These are phyloP conservation scores for Leucania comma DNA, from an alignment of 2,888 invertebrate species.

Conservation along the genomic window DNA sequence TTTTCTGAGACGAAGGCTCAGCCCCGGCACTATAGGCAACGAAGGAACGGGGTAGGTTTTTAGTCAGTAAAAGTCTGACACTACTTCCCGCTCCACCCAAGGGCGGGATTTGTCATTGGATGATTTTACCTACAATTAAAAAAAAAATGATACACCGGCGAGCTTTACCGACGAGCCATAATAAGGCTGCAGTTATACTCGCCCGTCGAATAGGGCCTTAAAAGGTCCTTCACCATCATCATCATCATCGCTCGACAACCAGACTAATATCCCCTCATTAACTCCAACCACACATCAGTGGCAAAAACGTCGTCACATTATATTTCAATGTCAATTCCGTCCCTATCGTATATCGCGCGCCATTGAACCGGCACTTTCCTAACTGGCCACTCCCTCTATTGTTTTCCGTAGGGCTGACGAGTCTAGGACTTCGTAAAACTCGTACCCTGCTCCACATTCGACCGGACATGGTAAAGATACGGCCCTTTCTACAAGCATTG, in stretches of 20 bases:
- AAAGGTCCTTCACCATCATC: not conserved
- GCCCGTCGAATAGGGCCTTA: too few species aligned
- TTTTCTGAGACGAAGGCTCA: too few species aligned
- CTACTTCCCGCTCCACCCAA: too few species aligned
- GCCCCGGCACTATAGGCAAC: too few species aligned
- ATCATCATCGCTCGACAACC: too few species aligned
- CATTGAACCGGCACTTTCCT: conserved; percentile 76
- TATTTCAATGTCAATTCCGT: conserved; percentile 83
- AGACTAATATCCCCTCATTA: conserved; percentile 13
- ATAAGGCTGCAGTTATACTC: too few species aligned
- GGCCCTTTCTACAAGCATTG: conserved; percentile 54
- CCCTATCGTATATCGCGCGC: conserved; percentile 78
- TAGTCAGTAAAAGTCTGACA: too few species aligned
- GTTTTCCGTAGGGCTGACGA: conserved; percentile 68
- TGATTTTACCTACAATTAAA: too few species aligned
- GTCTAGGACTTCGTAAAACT: conserved; percentile 20
- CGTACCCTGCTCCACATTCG: conserved; percentile 40
- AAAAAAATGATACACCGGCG: too few species aligned
- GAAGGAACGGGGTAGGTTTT: too few species aligned
- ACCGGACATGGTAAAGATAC: conserved; percentile 48
- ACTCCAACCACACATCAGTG: conserved; percentile 35
- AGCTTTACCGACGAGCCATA: too few species aligned
- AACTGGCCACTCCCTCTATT: conserved; percentile 80
- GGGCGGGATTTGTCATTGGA: too few species aligned
- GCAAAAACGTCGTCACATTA: conserved; percentile 64